Evolutionary conservation across 2,113 vertebrate genomes (phyloP), one percentile per base, ranked within the genome.

Genomic region (Passerina amoena): DNA sequence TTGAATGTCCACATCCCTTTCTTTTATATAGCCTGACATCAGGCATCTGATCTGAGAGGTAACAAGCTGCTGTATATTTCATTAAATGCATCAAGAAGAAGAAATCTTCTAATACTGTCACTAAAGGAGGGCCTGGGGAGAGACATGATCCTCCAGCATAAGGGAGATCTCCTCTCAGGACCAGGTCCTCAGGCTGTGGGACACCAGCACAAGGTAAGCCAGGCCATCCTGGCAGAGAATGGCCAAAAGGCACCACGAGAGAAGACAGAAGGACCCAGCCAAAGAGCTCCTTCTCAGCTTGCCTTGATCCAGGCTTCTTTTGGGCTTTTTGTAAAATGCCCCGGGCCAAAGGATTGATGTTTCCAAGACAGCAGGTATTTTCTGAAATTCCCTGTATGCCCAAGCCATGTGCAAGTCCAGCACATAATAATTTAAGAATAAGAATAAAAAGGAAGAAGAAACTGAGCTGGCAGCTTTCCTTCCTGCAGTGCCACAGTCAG

Each of bases 161-260:
- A 38, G 16, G 6, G 37, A 61, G 33, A 66, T 71, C 11, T 68
- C 42, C 0, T 1, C 9, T 15, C n/a, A 38, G 33, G 19, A 60
- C 15, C 23, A 76, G 21, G 23, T 64, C 27, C 17, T 15, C 22
- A 50, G 66, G 56, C 61, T 76, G 75, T 50, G 53, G 56, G 54
- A 81, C 59, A 64, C 1, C 42, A 88, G 53, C 48, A 68, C 13
- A 27, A 0, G 2, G 14, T 25, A 44, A 80, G 17, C 31, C 37
- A 90, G 51, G 25, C 31, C 53, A 57, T n/a, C 19, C 45, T 75
- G 42, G 42, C 65, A 70, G 22, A 88, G 35, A 71, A 11, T 6
- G 19, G 22, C 66, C 0, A 0, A 37, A 25, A 64, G 28, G 38
- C 14, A 68, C 0, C 0, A 12, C 57, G 35, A 48, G 38, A 82